Evolutionary conservation across 2,113 vertebrate species (phyloP), one percentile per base, ranked within the genome.

Genomic region (Grammomys dolichurus): DNA sequence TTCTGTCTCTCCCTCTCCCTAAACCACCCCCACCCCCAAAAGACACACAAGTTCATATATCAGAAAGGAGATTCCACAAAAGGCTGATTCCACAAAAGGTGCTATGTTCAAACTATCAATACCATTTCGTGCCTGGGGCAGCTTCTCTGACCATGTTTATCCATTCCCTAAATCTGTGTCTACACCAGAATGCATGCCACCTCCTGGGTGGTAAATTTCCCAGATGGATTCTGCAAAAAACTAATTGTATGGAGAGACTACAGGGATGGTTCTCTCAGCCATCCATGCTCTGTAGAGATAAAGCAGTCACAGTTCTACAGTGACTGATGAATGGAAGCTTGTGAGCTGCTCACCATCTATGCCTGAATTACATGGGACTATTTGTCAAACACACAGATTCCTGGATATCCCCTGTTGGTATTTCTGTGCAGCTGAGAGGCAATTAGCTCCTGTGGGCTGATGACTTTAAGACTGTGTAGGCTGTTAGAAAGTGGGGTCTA

Each of bases 141-240:
- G 9, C 28, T 69, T 93, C 85, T 90, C 31, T 9, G n/a, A 24
- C 51, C 20, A 5, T 67, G 0, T 54, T 69, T 70, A 14, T n/a
- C 77, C 72, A 5, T 69, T 11, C 56, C 43, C 69, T 36, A 78
- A 84, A 26, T 73, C 56, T 5, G 2, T 24, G 9, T 20, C 76
- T 22, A 13, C 7, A 20, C 11, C n/a, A 7, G 5, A 2, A 36
- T 7, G 10, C 5, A 1, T 63, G 43, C 6, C 22, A 10, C 20
- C 33, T 48, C 22, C 56, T 26, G 24, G 0, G 1, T 54, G 73
- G 9, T 48, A 33, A 20, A 22, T 73, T 89, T 87, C 46, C 28
- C 11, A 46, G 36, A 36, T 2, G 60, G 28, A 82, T 36, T 40
- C 0, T 67, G 19, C 40, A 36, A n/a, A 7, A 22, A 12, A 2